These are phyloP conservation scores for Priocnemis perturbator DNA, from an alignment of 2,888 invertebrate genomes.

Conservation along the genomic window DNA sequence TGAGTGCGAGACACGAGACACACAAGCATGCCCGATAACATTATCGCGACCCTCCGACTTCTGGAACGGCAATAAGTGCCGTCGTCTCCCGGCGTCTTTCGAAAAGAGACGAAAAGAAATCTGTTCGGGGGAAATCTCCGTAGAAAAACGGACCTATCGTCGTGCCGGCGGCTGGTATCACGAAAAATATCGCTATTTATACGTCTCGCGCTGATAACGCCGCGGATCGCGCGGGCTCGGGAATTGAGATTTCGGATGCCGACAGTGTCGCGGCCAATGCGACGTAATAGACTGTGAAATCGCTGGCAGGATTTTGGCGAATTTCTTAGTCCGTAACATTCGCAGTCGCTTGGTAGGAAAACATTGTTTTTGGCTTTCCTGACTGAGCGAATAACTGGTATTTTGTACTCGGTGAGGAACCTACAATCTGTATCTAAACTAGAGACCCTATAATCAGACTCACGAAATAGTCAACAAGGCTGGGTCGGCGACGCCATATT, in stretches of 20 bases:
- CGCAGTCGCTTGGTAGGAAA: too few species aligned
- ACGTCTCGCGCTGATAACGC: slow-evolving; percentile 46
- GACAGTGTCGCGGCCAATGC: background rate
- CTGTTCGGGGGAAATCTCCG: slow-evolving; percentile 24
- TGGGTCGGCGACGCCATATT: too few species aligned
- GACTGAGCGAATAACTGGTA: too few species aligned
- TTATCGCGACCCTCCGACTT: slow-evolving; percentile 51
- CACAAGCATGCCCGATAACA: slow-evolving; percentile 33
- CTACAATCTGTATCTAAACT: too few species aligned
- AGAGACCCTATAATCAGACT: too few species aligned
- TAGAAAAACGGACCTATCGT: slow-evolving; percentile 20
- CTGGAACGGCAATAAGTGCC: slow-evolving; percentile 6
- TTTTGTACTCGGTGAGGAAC: too few species aligned
- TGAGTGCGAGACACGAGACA: too few species aligned
- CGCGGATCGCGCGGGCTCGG: slow-evolving; percentile 5
- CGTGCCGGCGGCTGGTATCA: slow-evolving; percentile 32
- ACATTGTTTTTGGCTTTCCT: too few species aligned
- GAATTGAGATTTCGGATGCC: slow-evolving; percentile 23
- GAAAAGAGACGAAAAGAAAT: background rate
- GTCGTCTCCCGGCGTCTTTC: background rate
- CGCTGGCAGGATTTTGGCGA: too few species aligned
- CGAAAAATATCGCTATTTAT: slow-evolving; percentile 45
- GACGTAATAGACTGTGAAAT: background rate
- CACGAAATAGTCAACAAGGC: too few species aligned
- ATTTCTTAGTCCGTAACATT: too few species aligned